Conservation (phyloP, 2,888 invertebrate genomes). For the Hecatera dysodea region DNA sequence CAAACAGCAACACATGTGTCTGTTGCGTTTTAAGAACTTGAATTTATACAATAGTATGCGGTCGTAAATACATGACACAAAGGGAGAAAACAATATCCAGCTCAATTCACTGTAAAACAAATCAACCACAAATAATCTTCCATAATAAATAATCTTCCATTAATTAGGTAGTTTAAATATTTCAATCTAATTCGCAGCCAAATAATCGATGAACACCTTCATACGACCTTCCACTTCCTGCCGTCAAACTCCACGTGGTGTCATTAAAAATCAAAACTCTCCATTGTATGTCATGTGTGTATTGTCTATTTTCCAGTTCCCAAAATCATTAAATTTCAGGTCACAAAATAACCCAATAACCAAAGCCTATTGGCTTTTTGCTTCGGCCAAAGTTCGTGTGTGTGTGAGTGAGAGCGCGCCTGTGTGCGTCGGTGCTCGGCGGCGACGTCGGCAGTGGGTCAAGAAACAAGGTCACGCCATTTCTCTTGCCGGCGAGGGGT, state of each 20-base stretch:
- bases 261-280: background rate
- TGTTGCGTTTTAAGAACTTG: too few relatives aligned
- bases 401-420: slow-evolving; percentile 58
- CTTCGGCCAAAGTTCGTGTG: slow-evolving; percentile 49
- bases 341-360: slow-evolving; percentile 38
- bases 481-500: slow-evolving; percentile 78
- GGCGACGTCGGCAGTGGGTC: slow-evolving; percentile 89
- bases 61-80: too few relatives aligned
- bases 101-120: too few relatives aligned
- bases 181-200: background rate
- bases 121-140: too few relatives aligned
- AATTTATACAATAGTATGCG: too few relatives aligned
- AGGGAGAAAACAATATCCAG: too few relatives aligned
- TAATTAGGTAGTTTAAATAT: background rate
- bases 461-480: slow-evolving; percentile 89
- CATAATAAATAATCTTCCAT: background rate
- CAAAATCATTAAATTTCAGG: slow-evolving; percentile 6
- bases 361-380: slow-evolving; percentile 43
- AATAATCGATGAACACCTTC: background rate
- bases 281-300: too few relatives aligned
- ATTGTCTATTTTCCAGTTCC: background rate
- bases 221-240: background rate
- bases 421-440: slow-evolving; percentile 80
- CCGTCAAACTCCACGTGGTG: background rate
- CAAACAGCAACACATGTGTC: too few relatives aligned